phyloP scores from a whole-genome alignment of 2,113 vertebrate genomes.

The Alexandromys fortis region DNA sequence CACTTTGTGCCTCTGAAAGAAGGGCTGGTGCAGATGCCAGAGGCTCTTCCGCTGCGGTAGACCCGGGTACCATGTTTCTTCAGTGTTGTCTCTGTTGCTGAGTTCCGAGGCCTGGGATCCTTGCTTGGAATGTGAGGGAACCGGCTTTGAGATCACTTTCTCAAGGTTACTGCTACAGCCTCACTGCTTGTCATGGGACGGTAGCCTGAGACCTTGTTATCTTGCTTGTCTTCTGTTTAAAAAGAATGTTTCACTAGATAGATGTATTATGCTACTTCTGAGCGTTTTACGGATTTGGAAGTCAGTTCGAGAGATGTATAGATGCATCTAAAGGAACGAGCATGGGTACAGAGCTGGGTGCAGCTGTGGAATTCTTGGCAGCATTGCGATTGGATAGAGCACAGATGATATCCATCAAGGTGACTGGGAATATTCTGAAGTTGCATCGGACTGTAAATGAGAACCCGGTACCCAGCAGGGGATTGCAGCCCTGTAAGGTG shows the following conservation, averaged over 20 bases:
- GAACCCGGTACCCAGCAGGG: background rate
- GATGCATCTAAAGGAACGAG: background rate
- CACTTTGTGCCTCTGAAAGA: background rate
- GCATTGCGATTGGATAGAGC: background rate
- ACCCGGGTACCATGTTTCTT: background rate
- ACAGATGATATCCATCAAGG: background rate
- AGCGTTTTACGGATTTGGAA: background rate
- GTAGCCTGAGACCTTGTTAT: background rate
- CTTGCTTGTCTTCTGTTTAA: background rate
- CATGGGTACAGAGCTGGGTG: background rate
- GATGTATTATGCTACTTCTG: background rate
- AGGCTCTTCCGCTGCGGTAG: fast-evolving
- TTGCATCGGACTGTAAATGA: too few species aligned
- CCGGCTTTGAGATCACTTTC: too few species aligned
- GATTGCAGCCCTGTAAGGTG: background rate
- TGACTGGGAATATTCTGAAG: background rate
- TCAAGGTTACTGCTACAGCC: too few species aligned
- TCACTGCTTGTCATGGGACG: too few species aligned
- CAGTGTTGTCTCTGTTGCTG: background rate
- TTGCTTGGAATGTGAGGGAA: background rate
- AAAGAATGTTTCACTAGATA: background rate
- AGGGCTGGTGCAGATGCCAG: background rate
- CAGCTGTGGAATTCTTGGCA: background rate
- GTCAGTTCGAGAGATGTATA: background rate
- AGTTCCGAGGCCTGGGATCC: too few species aligned